phyloP scores from a whole-genome alignment of 1,140 invertebrate genomes.

The Listronotus bonariensis region DNA sequence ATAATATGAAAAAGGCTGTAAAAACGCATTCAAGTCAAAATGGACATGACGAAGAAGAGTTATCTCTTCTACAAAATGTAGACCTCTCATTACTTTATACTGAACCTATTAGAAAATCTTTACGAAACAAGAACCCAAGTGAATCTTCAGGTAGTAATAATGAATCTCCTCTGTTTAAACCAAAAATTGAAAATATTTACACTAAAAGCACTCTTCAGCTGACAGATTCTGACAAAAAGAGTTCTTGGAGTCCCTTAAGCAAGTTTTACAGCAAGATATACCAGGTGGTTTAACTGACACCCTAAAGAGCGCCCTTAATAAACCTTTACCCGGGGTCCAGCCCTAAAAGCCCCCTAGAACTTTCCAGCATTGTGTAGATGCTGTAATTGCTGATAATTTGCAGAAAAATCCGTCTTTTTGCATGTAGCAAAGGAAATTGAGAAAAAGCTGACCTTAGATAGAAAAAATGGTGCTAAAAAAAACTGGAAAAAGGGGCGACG shows the following conservation, averaged over 20 bases:
- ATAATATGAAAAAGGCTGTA: too few relatives aligned
- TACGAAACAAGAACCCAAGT: conserved; percentile 44
- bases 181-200: conserved; percentile 41
- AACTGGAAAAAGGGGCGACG: conserved; percentile 48
- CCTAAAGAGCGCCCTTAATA: conserved; percentile 64
- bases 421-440: conserved; percentile 8
- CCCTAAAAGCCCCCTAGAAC: conserved; percentile 75
- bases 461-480: conserved; percentile 12
- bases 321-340: conserved; percentile 68
- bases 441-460: conserved; percentile 17
- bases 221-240: conserved; percentile 37
- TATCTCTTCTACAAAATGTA: conserved; percentile 13
- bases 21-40: not conserved
- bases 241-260: conserved; percentile 26
- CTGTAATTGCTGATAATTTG: conserved; percentile 15
- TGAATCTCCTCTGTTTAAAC: conserved; percentile 17
- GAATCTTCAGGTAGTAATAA: conserved; percentile 4
- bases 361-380: conserved; percentile 59
- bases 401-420: conserved; percentile 40
- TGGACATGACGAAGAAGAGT: conserved; percentile 7
- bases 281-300: conserved; percentile 58
- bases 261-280: conserved; percentile 13
- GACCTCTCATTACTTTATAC: conserved; percentile 50
- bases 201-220: conserved; percentile 46
- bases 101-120: conserved; percentile 53